Evolutionary conservation across 2,797 vertebrate species (phyloP), one percentile per base, ranked within the genome.

Genomic region (Poeciliopsis paucimaculata): DNA sequence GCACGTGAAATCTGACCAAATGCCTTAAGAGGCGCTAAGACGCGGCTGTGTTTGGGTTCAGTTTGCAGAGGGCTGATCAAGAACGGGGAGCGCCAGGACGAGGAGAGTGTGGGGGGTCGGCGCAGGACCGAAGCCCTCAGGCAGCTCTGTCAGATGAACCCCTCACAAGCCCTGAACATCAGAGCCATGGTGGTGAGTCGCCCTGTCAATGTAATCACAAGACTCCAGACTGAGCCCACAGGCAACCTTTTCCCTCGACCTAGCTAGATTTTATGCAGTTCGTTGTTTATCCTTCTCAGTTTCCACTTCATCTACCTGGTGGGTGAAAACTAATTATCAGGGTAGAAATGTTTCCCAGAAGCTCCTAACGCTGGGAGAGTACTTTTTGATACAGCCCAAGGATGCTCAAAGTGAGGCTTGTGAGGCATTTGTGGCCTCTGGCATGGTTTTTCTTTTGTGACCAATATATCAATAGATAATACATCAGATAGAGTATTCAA

Each of bases 141-240:
- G 39, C 98, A 98, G 90, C 94, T 99, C 0, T 99, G 98, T 89
- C 98, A 98, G 89, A 99, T 99, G 98, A 99, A 99, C 91, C 98
- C 98, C 46, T 97, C 98, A 18, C 98, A 99, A 82, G 98, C 98
- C 18, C 96, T 99, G 36, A 97, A 98, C 93, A 97, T 99, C 85
- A 95, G 98, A 83, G 98, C 98, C 77, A 99, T 99, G 98, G 98
- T 98, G 98, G 98, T 99, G 87, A 97, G 97, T 91, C 18, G 73
- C 70, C 68, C 77, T 81, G 41, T 72, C 76, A n/a, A 49, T 77
- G n/a, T 55, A 3, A 62, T 66, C 73, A 64, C 68, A 28, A 26
- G 68, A 34, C 64, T 62, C 51, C 45, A 64, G 55, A 71, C 31
- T 23, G n/a, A 53, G 15, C 2, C 49, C 64, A 64, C 34, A 39